phyloP scores from a whole-genome alignment of 2,888 invertebrate genomes.

The Latrodectus hesperus region DNA sequence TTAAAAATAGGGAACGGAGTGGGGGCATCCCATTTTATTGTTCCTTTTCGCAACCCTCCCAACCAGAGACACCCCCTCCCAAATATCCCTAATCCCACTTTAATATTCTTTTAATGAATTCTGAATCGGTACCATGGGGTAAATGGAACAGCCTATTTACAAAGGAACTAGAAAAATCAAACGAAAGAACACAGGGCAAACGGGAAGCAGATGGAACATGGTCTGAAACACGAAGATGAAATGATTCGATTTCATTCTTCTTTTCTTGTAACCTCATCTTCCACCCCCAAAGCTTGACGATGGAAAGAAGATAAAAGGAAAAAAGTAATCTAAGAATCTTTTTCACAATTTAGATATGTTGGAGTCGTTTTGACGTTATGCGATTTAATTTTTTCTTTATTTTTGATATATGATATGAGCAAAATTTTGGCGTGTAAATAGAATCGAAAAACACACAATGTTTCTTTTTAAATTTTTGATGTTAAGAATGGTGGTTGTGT shows the following conservation, averaged over 20 bases:
- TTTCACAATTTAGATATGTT: constrained; percentile 34
- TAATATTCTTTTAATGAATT: constrained; percentile 68
- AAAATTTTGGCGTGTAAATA: constrained; percentile 26
- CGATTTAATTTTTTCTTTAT: constrained; percentile 63
- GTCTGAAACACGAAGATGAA: constrained; percentile 56
- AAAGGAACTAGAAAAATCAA: constrained; percentile 48
- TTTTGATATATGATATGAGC: constrained; percentile 1
- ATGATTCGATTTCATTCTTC: constrained; percentile 56
- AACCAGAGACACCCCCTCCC: background rate
- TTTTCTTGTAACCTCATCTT: constrained; percentile 1
- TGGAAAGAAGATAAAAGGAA: background rate
- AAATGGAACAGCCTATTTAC: constrained; percentile 63
- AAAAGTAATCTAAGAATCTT: constrained; percentile 60
- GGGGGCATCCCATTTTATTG: constrained; percentile 58
- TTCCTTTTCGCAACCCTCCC: constrained; percentile 26
- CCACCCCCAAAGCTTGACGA: background rate
- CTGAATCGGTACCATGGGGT: constrained; percentile 53
- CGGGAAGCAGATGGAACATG: constrained; percentile 31
- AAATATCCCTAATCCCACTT: constrained; percentile 50
- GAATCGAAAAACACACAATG: constrained; percentile 18
- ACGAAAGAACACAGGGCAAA: background rate
- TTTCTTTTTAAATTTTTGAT: background rate
- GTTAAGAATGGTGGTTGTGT: background rate
- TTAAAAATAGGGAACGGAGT: constrained; percentile 35
- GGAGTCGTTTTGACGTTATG: constrained; percentile 38